Percentiles rank a stretch among this genome's conserved stretches.
Evolutionary conservation across 2,113 vertebrate genomes (phyloP).

Genomic region (Illadopsis cleaveri): DNA sequence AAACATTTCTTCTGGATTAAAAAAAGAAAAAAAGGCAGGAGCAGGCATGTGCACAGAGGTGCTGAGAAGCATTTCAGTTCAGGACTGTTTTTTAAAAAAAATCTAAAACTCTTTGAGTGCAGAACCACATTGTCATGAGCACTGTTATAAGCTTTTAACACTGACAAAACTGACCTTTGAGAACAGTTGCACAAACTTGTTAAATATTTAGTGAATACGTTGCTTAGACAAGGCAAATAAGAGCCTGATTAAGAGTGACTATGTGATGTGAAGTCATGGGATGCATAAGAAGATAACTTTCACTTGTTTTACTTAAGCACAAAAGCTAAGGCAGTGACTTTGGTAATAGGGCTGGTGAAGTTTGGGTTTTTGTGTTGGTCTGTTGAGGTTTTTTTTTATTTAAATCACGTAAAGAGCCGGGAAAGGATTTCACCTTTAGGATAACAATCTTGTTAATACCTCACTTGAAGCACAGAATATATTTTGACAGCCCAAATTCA

Average conservation of each 20-base stretch:
- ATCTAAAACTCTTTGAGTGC: too few species aligned
- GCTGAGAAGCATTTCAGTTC: neutral
- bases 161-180: neutral
- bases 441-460: neutral
- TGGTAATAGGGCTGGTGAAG: neutral
- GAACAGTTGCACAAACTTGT: neutral
- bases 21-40: too few species aligned
- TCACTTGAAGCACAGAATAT: neutral
- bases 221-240: neutral
- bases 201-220: neutral
- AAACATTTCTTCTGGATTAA: neutral
- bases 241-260: neutral
- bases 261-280: accelerated
- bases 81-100: neutral
- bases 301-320: neutral
- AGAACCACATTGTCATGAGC: neutral
- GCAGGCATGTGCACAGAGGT: accelerated
- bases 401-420: neutral
- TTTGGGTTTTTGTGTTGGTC: neutral
- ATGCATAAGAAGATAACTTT: neutral
- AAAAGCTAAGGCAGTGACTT: neutral
- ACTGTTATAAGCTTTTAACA: neutral
- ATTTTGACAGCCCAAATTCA: neutral
- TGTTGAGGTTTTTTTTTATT: neutral
- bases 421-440: neutral